These are phyloP conservation scores for Drosophila differens DNA, from an alignment of 2,888 invertebrate species.

Conservation along the genomic window DNA sequence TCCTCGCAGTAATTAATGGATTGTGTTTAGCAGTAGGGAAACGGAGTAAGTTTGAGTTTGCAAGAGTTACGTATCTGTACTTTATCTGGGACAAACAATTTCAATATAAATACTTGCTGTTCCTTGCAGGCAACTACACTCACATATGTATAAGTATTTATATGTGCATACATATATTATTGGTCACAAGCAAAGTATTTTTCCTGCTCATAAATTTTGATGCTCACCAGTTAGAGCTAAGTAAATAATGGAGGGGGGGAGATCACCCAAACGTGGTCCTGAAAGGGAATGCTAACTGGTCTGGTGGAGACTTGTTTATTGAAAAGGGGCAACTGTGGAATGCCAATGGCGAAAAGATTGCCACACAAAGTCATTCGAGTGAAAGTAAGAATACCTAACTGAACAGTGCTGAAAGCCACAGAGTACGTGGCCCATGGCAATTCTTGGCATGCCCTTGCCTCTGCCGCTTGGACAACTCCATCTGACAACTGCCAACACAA, in stretches of 20 bases:
- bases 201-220: constrained; percentile 42
- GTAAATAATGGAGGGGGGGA: not conserved
- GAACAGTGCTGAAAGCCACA: constrained; percentile 27
- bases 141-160: not conserved
- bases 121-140: not conserved
- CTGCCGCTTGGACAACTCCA: constrained; percentile 2
- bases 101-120: not conserved
- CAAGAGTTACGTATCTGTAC: not conserved
- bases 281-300: constrained; percentile 14
- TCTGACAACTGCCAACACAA: constrained; percentile 7
- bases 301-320: constrained; percentile 28
- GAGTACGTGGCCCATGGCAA: constrained; percentile 27
- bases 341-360: constrained; percentile 25
- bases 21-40: no score
- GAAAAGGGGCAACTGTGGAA: constrained; percentile 30
- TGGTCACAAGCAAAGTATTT: constrained; percentile 9
- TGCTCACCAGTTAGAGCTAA: constrained; percentile 35
- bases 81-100: not conserved
- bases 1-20: not conserved
- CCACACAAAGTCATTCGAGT: constrained; percentile 25
- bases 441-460: constrained; percentile 11
- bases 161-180: not conserved
- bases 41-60: not conserved
- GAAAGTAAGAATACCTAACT: constrained; percentile 32
- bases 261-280: no score